Evolutionary conservation across 2,888 invertebrate species (phyloP), one percentile per base, ranked within the genome.

Genomic region (Phorcus lineatus): DNA sequence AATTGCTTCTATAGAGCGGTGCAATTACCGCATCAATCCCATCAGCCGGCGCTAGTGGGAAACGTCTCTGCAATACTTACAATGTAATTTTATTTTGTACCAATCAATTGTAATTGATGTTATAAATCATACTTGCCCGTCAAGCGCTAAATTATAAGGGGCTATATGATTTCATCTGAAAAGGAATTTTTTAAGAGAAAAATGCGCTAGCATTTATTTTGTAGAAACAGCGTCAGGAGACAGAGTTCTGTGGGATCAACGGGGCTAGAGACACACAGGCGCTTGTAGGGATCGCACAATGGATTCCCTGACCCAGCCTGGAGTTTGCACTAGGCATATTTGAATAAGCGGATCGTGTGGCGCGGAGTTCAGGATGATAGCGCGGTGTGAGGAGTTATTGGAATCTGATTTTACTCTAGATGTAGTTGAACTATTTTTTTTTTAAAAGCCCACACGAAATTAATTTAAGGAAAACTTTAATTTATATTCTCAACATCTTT

Each of bases 21-120:
- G 62, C 62, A 62, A 62, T 62, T 62, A 62, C 62, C 28, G 17
- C 22, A 62, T 62, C 62, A 62, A 62, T 62, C 62, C 28, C 62
- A 62, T 62, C 62, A 62, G 28, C 62, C n/a, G 62, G 24, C 62
- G 62, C 16, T 62, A n/a, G 62, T 24, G 62, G 24, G 19, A 62
- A 62, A 22, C 62, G 28, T 24, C 62, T 28, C 62, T 17, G 28
- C 28, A 24, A 62, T 62, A 62, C 62, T 62, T 62, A 62, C 62
- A 62, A 62, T 62, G 62, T 62, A 62, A 62, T 62, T 62, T 62
- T 62, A 62, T 62, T 62, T 62, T 22, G 62, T 62, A 16, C 62
- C 62, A 62, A 62, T 62, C 62, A 62, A 62, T 62, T 62, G 24
- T 62, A 24, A 62, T 62, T 62, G 62, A 62, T 28, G 62, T 28